phyloP scores from a whole-genome alignment of 2,888 invertebrate species.

The Cosmia trapezina region DNA sequence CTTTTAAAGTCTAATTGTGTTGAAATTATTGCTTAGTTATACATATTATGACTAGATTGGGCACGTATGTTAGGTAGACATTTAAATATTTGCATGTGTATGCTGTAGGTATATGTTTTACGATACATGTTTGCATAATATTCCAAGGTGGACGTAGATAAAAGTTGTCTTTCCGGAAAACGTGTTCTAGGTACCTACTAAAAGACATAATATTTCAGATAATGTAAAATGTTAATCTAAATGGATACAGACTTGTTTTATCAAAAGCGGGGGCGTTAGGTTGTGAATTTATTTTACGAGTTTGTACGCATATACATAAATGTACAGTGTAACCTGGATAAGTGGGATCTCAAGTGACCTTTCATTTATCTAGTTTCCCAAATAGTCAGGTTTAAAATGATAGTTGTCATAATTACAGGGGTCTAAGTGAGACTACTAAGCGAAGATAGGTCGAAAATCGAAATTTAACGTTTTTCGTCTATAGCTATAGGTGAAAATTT shows the following conservation, averaged over 20 bases:
- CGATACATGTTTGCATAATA: conserved; percentile 23
- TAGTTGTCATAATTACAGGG: no score
- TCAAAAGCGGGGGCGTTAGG: not conserved
- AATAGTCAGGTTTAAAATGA: no score
- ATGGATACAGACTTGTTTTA: conserved; percentile 3
- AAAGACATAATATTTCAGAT: conserved; percentile 7
- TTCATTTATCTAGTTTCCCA: no score
- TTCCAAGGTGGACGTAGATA: conserved; percentile 4
- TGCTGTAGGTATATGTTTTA: conserved; percentile 10
- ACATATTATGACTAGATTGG: conserved; percentile 32
- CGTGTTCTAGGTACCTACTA: no score
- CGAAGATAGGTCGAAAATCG: no score
- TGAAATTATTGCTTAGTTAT: conserved; percentile 13
- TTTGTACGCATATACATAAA: not conserved
- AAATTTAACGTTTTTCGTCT: no score
- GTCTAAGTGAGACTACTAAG: no score
- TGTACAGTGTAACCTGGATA: no score
- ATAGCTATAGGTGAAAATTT: no score
- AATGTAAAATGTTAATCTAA: conserved; percentile 26
- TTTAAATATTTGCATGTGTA: conserved; percentile 31
- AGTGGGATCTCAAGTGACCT: no score
- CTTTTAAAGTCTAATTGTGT: conserved; percentile 7
- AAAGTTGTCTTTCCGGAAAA: conserved; percentile 24
- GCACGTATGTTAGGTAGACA: conserved; percentile 28
- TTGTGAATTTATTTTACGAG: conserved; percentile 17